phyloP scores from a whole-genome alignment of 2,797 vertebrate species.

The Pseudochirops cupreus region DNA sequence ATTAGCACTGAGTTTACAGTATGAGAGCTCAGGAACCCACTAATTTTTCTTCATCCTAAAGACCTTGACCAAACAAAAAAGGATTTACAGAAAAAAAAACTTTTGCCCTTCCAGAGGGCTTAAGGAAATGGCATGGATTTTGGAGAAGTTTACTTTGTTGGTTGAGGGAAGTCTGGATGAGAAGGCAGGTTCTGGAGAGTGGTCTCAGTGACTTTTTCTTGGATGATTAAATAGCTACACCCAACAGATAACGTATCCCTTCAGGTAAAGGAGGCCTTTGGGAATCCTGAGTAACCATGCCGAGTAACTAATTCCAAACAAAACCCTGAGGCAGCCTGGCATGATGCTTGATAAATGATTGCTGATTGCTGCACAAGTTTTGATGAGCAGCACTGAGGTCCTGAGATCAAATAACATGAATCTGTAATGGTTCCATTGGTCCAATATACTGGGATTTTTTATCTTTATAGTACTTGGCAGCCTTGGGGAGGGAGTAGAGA shows the following conservation, averaged over 20 bases:
- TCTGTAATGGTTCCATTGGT: neutral
- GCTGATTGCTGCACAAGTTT: neutral
- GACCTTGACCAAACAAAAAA: slow-evolving; percentile 20
- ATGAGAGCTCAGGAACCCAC: slow-evolving; percentile 38
- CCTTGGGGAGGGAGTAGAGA: neutral
- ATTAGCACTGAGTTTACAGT: slow-evolving; percentile 45
- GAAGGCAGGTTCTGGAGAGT: slow-evolving; percentile 29
- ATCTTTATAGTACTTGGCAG: neutral
- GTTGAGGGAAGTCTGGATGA: slow-evolving; percentile 22
- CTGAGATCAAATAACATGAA: neutral
- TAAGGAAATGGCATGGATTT: slow-evolving; percentile 14
- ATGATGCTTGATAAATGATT: neutral
- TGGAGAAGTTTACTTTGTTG: slow-evolving; percentile 36
- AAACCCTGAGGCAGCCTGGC: neutral
- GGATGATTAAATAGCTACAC: slow-evolving; percentile 16
- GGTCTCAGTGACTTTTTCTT: slow-evolving; percentile 1
- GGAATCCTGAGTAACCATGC: neutral
- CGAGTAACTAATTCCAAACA: neutral
- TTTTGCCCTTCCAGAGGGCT: neutral
- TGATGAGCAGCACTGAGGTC: neutral
- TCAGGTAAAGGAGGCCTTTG: slow-evolving; percentile 15
- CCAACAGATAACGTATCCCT: neutral
- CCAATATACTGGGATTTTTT: neutral
- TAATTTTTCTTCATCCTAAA: slow-evolving; percentile 6
- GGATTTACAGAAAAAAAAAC: slow-evolving; percentile 3